These are phyloP conservation scores for Stenodera caucasica DNA, from an alignment of 2,888 invertebrate species.

Conservation along the genomic window DNA sequence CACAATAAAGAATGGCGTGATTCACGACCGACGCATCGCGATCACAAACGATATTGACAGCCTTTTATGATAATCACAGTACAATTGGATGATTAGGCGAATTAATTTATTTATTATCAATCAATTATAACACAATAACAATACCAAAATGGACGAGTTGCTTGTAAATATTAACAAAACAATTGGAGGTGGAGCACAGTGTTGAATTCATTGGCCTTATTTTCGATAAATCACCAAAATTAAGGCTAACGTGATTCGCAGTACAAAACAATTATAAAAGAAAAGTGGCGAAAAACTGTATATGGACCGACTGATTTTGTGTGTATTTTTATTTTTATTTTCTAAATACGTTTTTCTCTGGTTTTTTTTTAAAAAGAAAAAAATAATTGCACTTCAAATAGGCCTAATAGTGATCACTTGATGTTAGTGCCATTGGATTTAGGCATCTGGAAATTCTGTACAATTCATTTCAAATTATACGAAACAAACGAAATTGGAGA, in stretches of 20 bases:
- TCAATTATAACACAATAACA: neutral
- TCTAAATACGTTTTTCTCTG: conserved; percentile 19
- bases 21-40: conserved; percentile 58
- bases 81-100: conserved; percentile 47
- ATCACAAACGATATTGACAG: conserved; percentile 60
- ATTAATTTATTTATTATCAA: conserved; percentile 14
- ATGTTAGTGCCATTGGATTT: conserved; percentile 27
- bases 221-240: conserved; percentile 34
- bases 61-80: conserved; percentile 52
- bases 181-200: conserved; percentile 6
- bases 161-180: neutral
- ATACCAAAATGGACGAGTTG: conserved; percentile 11
- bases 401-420: conserved; percentile 32
- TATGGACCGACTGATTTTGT: conserved; percentile 30
- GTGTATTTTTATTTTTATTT: conserved; percentile 20
- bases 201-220: conserved; percentile 48
- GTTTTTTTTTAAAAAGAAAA: conserved; percentile 5
- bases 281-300: conserved; percentile 16
- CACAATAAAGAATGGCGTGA: conserved; percentile 61
- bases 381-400: conserved; percentile 28
- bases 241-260: conserved; percentile 47
- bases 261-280: conserved; percentile 12
- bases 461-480: conserved; percentile 6
- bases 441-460: conserved; percentile 18
- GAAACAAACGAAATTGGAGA: conserved; percentile 3